Base-by-base conservation (phyloP, 2,888 invertebrate genomes). In the Belgica antarctica region DNA sequence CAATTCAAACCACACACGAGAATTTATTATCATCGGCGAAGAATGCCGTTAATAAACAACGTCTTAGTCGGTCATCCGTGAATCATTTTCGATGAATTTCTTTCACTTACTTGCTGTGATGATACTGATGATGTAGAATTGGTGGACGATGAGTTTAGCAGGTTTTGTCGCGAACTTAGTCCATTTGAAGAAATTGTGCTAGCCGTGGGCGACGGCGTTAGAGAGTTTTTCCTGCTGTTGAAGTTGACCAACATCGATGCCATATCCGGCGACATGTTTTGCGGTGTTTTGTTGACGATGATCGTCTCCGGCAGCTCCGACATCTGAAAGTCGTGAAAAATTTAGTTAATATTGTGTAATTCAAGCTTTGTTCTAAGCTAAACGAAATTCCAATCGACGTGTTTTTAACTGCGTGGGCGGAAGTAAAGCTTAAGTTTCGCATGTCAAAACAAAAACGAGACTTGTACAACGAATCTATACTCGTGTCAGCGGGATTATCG, bases 171-270 rank as follows among this genome's bases (percentile, higher is more conserved):
- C 10, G 41, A 15, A n/a, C 41, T 41, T 2, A 22, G 52, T 27
- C n/a, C n/a, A n/a, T n/a, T n/a, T n/a, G n/a, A n/a, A n/a, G n/a
- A n/a, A n/a, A n/a, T n/a, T n/a, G n/a, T n/a, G n/a, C n/a, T n/a
- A n/a, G 25, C 12, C 27, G 59, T n/a, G 1, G 59, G n/a, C 19
- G 52, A 12, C 5, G 5, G 25, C 3, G n/a, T 59, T 15, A 27
- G 27, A 2, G 27, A 25, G 79, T 76, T 83, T 86, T 78, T 85
- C 86, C n/a, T n/a, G n/a, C 78, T 88, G 77, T 88, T 87, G 75
- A 89, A 83, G 80, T 86, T 88, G 80, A 88, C 88, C 84, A 89
- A 87, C 76, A 87, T 84, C 77, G 87, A 83, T 74, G 86, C 84
- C 82, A 86, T 81, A 74, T 88, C 86, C 71, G 79, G 80, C 75